Base-by-base conservation (phyloP, 2,113 vertebrate species). In the Nannospalax galili region DNA sequence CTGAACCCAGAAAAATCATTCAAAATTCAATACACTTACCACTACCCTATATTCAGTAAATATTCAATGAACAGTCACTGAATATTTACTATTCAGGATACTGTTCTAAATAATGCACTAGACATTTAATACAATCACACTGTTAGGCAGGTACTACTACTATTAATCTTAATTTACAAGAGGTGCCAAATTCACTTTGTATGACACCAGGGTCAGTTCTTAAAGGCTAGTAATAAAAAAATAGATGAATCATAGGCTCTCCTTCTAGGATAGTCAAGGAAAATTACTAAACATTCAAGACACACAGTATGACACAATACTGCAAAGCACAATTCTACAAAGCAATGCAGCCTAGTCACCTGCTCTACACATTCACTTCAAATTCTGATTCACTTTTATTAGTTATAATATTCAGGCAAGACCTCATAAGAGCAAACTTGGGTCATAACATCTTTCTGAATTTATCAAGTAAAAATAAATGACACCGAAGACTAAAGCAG, bases 341-440 rank as follows among this genome's bases (percentile, higher is more conserved):
- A 80, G 64, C 75, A 78, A 91, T 19, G 42, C 37, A 80, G 79
- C 42, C 89, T 52, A 52, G 42, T 42, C 79, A 91, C 22, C 30
- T 92, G 60, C 10, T 84, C 80, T 72, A 64, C 14, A 62, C 1
- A 84, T 14, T 24, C 37, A 89, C 20, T 73, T 92, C 60, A 75
- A 92, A 93, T 72, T 96, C 72, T 80, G 26, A 48, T 74, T 32
- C 74, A 92, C 37, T 84, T 90, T 77, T 90, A 67, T 22, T 65
- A n/a, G 58, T 84, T 40, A 81, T 4, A 92, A 62, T 90, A 56
- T 88, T 56, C 0, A 65, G 11, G 4, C 35, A 95, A 93, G 16
- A 78, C 17, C 62, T 84, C 17, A 37, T 35, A 52, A 91, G n/a
- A 20, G 37, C 67, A 95, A 92, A 16, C 48, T 89, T 90, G 56